Evolutionary conservation across 2,797 vertebrate species (phyloP).

Genomic region (Bovichtus diacanthus): DNA sequence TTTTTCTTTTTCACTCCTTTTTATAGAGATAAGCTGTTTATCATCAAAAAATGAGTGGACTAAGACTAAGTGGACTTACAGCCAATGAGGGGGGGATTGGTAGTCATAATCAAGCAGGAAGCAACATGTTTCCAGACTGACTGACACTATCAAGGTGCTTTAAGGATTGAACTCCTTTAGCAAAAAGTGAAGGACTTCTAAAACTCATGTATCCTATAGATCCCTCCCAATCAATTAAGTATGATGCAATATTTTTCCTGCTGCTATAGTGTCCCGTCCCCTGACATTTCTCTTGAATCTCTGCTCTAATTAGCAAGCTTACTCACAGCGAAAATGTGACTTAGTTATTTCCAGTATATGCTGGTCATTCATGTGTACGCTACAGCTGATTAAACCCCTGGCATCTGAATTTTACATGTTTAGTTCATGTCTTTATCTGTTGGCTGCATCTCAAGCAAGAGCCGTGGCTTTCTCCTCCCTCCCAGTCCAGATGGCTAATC

Average conservation of each 20-base stretch:
- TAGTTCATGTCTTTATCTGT: slow-evolving; percentile 46
- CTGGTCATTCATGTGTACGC: slow-evolving; percentile 57
- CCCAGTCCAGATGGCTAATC: slow-evolving; percentile 72
- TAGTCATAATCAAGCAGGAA: background rate
- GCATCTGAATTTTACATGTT: slow-evolving; percentile 38
- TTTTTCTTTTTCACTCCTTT: background rate
- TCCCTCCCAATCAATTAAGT: background rate
- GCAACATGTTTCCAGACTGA: background rate
- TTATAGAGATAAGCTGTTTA: background rate
- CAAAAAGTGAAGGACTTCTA: background rate
- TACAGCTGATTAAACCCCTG: slow-evolving; percentile 63
- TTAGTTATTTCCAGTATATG: slow-evolving; percentile 22
- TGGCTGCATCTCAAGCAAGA: slow-evolving; percentile 63
- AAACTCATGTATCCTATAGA: background rate
- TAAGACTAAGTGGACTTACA: background rate
- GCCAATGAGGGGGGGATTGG: background rate
- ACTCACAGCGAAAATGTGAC: slow-evolving; percentile 41
- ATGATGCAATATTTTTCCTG: background rate
- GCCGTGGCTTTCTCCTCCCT: slow-evolving; percentile 22
- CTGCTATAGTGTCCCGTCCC: background rate
- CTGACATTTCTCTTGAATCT: slow-evolving; percentile 4
- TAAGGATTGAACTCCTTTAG: background rate
- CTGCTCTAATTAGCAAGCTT: slow-evolving; percentile 50
- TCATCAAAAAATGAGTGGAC: background rate
- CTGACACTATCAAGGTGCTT: background rate